phyloP scores from a whole-genome alignment of 2,797 vertebrate species.

The Cottoperca gobio region DNA sequence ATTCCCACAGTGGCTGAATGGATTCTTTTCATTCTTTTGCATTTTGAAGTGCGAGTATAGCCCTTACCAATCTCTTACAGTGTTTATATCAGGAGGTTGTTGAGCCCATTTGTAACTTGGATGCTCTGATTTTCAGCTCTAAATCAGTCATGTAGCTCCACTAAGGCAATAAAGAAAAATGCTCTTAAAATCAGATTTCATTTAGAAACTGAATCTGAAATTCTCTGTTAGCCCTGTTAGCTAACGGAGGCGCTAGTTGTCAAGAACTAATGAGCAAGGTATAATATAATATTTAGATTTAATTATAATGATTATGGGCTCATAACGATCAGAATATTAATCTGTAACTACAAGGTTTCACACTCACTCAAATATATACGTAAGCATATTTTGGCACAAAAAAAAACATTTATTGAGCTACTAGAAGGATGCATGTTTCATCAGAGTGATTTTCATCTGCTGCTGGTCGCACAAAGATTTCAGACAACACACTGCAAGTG shows the following conservation, averaged over 20 bases:
- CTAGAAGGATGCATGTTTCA: constrained; percentile 84
- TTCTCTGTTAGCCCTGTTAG: too few relatives aligned
- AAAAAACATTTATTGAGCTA: constrained; percentile 83
- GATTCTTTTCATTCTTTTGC: too few relatives aligned
- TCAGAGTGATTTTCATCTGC: constrained; percentile 75
- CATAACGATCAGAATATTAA: too few relatives aligned
- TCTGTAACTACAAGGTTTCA: constrained; percentile 33
- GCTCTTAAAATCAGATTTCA: background rate
- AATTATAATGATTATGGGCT: too few relatives aligned
- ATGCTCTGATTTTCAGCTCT: background rate
- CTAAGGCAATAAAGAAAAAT: background rate
- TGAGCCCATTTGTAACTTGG: too few relatives aligned
- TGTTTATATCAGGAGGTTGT: too few relatives aligned
- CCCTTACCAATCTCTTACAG: too few relatives aligned
- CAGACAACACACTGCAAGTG: background rate
- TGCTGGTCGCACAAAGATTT: constrained; percentile 68
- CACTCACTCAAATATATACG: constrained; percentile 74
- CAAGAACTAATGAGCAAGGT: too few relatives aligned
- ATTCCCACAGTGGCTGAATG: too few relatives aligned
- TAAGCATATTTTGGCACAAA: constrained; percentile 84
- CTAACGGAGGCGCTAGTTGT: background rate
- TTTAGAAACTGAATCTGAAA: background rate
- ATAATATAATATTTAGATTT: too few relatives aligned
- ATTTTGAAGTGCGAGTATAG: too few relatives aligned
- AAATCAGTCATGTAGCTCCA: background rate